Conservation (phyloP, 1,140 invertebrate genomes). For the Bombus sylvicola region DNA sequence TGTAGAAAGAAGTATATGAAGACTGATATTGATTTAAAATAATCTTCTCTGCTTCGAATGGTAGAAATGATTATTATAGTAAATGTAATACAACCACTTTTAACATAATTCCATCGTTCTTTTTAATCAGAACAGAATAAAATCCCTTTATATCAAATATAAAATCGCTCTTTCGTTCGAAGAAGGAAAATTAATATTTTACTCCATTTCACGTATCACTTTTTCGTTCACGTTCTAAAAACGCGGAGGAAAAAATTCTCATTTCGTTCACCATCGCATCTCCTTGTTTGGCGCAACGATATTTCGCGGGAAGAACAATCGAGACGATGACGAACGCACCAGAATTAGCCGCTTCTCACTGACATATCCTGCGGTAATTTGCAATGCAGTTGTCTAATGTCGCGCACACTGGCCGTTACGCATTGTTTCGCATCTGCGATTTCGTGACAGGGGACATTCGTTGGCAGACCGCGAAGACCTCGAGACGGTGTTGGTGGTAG, state of each 20-base stretch:
- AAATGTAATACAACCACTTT: not conserved
- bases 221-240: not conserved
- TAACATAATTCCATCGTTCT: not conserved
- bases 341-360: conserved; percentile 17
- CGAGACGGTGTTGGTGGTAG: conserved; percentile 8
- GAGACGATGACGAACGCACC: not conserved
- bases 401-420: conserved; percentile 23
- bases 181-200: not conserved
- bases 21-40: not conserved
- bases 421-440: conserved; percentile 46
- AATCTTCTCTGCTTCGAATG: not conserved
- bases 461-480: conserved; percentile 41
- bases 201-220: not conserved
- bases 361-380: conserved; percentile 29
- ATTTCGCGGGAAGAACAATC: not conserved
- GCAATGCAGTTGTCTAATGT: conserved; percentile 29
- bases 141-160: not conserved
- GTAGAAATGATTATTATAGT: no score
- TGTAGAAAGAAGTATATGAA: not conserved
- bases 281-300: not conserved
- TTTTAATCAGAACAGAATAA: not conserved
- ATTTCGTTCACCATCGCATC: no score
- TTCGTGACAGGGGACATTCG: conserved; percentile 38
- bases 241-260: not conserved
- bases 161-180: not conserved